phyloP scores from a whole-genome alignment of 2,113 vertebrate genomes.

The Trichechus manatus region DNA sequence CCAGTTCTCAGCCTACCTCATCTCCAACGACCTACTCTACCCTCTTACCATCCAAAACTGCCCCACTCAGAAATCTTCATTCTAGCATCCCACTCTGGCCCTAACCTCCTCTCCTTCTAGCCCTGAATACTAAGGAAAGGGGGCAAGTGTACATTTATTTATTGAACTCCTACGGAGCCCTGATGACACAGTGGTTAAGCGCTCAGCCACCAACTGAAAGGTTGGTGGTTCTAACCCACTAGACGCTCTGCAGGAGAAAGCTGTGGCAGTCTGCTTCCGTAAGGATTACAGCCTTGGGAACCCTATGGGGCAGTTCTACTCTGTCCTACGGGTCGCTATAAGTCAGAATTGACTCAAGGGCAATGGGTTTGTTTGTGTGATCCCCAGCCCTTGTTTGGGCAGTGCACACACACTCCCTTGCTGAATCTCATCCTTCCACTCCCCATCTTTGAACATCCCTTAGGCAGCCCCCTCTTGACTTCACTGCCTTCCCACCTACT shows the following conservation, averaged over 20 bases:
- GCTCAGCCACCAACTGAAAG: not conserved
- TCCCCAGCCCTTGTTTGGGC: not conserved
- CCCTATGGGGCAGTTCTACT: too few relatives aligned
- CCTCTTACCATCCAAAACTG: not conserved
- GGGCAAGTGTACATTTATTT: not conserved
- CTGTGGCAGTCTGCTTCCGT: too few relatives aligned
- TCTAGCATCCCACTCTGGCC: not conserved
- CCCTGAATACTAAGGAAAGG: not conserved
- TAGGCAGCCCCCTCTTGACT: not conserved
- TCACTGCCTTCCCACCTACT: not conserved
- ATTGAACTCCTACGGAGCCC: not conserved
- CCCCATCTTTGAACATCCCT: not conserved
- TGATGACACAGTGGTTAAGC: not conserved
- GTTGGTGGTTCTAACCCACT: too few relatives aligned
- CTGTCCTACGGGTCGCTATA: too few relatives aligned
- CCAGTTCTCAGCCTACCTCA: not conserved
- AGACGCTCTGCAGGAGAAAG: too few relatives aligned
- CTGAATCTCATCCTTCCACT: not conserved
- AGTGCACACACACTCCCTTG: not conserved
- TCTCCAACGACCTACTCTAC: not conserved
- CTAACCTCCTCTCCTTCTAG: not conserved
- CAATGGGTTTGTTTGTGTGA: not conserved
- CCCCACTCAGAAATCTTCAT: not conserved
- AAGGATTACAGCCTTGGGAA: too few relatives aligned
- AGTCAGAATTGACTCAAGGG: not conserved